Percentiles rank a stretch among this genome's conserved stretches.
Evolutionary conservation across 2,113 vertebrate genomes (phyloP).

Genomic region (Triplophysa rosa): DNA sequence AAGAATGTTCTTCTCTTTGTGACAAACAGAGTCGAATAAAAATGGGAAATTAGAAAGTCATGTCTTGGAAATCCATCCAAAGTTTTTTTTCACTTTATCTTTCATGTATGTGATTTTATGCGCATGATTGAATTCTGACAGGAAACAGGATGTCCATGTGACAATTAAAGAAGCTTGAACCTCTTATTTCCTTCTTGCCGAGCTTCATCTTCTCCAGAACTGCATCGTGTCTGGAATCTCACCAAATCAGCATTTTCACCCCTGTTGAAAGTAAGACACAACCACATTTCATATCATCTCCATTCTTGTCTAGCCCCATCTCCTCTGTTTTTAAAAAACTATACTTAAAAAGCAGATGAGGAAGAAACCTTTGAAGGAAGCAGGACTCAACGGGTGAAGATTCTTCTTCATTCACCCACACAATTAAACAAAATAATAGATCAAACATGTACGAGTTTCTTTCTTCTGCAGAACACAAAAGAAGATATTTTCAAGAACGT

Average conservation of each 20-base stretch:
- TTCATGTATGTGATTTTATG: not conserved
- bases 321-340: not conserved
- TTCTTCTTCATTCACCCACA: no score
- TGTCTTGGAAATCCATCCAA: not conserved
- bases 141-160: conserved; percentile 56
- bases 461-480: no score
- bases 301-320: not conserved
- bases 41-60: conserved; percentile 1
- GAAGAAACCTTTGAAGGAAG: no score
- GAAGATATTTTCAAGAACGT: no score
- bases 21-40: conserved; percentile 2
- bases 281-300: not conserved
- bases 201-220: conserved; percentile 44
- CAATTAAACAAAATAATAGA: no score
- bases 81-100: not conserved
- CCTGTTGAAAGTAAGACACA: not conserved
- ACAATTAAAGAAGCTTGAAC: conserved; percentile 19
- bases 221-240: conserved; percentile 40
- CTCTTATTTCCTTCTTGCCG: conserved; percentile 54
- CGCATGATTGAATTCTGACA: conserved; percentile 13
- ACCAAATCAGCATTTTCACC: conserved; percentile 51
- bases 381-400: no score
- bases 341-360: no score
- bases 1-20: not conserved
- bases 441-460: no score